Percentiles rank a stretch among this genome's conserved stretches.
These are phyloP conservation scores for Xiphydria camelus DNA, from an alignment of 2,888 invertebrate species.

Conservation along the genomic window DNA sequence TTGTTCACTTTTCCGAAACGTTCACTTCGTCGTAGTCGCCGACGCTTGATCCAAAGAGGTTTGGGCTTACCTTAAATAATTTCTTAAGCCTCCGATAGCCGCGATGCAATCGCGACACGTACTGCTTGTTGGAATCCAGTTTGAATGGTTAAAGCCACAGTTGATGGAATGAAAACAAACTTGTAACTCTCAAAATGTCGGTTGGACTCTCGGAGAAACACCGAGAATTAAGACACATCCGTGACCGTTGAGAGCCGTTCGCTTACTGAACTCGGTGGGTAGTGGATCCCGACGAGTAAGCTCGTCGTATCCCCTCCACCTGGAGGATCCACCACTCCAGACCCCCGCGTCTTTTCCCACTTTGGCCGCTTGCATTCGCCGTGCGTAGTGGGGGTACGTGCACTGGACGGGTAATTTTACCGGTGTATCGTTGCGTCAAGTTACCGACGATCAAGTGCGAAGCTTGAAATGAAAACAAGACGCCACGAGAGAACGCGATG, in stretches of 20 bases:
- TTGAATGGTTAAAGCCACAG: slow-evolving; percentile 56
- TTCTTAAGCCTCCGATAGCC: slow-evolving; percentile 57
- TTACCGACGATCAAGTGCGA: slow-evolving; percentile 41
- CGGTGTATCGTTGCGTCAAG: slow-evolving; percentile 36
- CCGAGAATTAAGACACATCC: slow-evolving; percentile 35
- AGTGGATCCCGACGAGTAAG: slow-evolving; percentile 50
- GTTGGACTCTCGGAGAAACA: neutral
- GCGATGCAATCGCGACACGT: slow-evolving; percentile 58
- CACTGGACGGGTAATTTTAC: slow-evolving; percentile 31
- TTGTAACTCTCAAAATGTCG: slow-evolving; percentile 17
- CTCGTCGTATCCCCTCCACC: slow-evolving; percentile 49
- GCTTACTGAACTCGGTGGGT: slow-evolving; percentile 52
- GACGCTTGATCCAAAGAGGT: too few species aligned
- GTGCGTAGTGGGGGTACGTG: neutral
- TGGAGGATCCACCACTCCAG: slow-evolving; percentile 7
- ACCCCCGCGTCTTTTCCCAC: slow-evolving; percentile 17
- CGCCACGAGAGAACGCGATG: too few species aligned
- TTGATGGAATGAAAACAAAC: slow-evolving; percentile 34
- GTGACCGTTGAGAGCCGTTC: slow-evolving; percentile 49
- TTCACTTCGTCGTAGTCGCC: too few species aligned
- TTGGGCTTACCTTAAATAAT: slow-evolving; percentile 56
- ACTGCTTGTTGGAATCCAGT: slow-evolving; percentile 59
- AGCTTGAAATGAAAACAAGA: slow-evolving; percentile 40
- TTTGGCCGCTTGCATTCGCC: slow-evolving; percentile 1
- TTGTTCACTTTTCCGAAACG: too few species aligned